Evolutionary conservation across 2,797 vertebrate genomes (phyloP), one percentile per base, ranked within the genome.

Genomic region (Epinephelus malabaricus): DNA sequence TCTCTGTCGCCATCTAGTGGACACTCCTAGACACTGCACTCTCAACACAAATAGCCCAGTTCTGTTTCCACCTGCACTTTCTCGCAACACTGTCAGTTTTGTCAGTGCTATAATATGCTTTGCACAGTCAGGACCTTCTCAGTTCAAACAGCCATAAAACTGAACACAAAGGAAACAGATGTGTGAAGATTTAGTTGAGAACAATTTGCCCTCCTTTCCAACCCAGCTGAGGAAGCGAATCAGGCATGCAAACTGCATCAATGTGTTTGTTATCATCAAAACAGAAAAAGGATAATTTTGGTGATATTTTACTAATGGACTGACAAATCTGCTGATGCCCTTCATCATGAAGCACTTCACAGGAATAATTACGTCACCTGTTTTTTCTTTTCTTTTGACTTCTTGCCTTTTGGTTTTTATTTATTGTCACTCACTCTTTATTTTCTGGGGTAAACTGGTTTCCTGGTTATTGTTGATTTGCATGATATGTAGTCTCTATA

Each of bases 1-100:
- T 70, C 78, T 91, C 66, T 92, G 82, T 14, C 38, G 1, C 90
- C 93, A 91, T 73, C 93, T 91, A n/a, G 49, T 92, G 95, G 92
- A 71, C 54, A 40, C 1, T 18, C 49, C 0, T 4, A 14, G 17
- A 38, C 66, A 27, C 27, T 79, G 62, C 88, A 83, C 19, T 4
- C 23, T 53, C 34, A 30, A 59, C 6, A 34, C 34, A 34, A 8
- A 34, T 34, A 34, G 34, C 34, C 34, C 34, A 34, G 34, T 34
- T 34, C 6, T 8, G 34, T 34, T 34, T 34, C 34, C 34, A 34
- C 8, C 8, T 63, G 6, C 40, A 51, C 5, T 54, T 38, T n/a
- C 19, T 7, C 23, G 15, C 27, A 59, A 6, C 14, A 17, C 23
- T 13, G 15, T 15, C 25, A 25, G 15, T 56, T 2, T 23, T 23